Evolutionary conservation across 2,797 vertebrate species (phyloP).

Genomic region (Myiotriccus ornatus): DNA sequence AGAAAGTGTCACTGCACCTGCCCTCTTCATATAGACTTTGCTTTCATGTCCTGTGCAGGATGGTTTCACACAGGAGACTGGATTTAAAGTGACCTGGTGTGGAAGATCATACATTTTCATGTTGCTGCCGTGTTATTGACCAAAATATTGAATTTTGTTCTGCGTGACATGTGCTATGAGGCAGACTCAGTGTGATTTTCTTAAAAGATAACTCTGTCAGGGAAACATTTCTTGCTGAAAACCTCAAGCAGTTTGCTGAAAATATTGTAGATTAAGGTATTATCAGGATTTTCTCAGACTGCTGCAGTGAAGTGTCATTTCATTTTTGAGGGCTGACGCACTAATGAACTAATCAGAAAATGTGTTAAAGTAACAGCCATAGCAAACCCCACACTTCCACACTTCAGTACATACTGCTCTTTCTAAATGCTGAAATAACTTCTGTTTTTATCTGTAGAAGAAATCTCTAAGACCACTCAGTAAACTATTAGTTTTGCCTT

Average conservation of each 20-base stretch:
- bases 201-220: neutral
- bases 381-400: neutral
- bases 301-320: neutral
- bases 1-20: neutral
- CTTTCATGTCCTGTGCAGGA: neutral
- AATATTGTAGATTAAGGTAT: constrained; percentile 11
- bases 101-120: constrained; percentile 41
- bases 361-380: neutral
- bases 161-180: neutral
- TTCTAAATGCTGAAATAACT: neutral
- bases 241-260: neutral
- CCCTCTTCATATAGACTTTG: neutral
- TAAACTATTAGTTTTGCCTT: neutral
- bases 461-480: neutral
- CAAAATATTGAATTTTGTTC: constrained; percentile 23
- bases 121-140: neutral
- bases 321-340: neutral
- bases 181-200: neutral
- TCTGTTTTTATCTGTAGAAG: neutral
- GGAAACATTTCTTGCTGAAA: neutral
- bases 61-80: neutral
- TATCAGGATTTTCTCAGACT: neutral
- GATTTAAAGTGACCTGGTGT: neutral
- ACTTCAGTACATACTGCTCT: neutral
- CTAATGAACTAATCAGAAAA: constrained; percentile 44